phyloP scores from a whole-genome alignment of 2,113 vertebrate species.

The Romanogobio albipinnatus region DNA sequence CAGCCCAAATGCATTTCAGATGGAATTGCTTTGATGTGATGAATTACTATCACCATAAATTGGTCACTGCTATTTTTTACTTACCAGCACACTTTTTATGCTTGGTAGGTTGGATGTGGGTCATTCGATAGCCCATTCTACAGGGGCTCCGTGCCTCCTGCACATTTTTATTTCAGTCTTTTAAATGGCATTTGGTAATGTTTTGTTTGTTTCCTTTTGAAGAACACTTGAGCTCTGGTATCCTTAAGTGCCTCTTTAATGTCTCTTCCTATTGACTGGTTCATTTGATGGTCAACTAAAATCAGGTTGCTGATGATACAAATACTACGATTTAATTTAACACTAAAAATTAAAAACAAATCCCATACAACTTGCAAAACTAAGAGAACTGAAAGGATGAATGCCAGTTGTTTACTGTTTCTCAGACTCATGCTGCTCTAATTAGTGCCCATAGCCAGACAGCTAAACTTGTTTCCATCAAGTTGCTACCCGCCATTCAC shows the following conservation, averaged over 20 bases:
- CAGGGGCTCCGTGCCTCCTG: neutral
- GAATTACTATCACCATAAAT: slow-evolving; percentile 37
- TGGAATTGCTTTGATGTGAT: slow-evolving; percentile 43
- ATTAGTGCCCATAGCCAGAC: slow-evolving; percentile 17
- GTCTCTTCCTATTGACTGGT: neutral
- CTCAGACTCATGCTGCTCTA: neutral
- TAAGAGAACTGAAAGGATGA: neutral
- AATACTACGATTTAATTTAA: neutral
- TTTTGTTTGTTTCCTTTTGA: neutral
- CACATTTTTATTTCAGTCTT: neutral
- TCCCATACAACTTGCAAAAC: neutral
- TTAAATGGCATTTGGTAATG: slow-evolving; percentile 12
- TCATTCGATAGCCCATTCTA: slow-evolving; percentile 20
- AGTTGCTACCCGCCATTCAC: neutral
- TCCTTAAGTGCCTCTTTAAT: slow-evolving; percentile 31
- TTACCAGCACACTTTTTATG: slow-evolving; percentile 27
- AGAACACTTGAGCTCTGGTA: neutral
- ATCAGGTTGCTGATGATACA: neutral
- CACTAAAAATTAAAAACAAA: neutral
- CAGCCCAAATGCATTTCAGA: slow-evolving; percentile 37
- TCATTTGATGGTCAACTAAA: neutral
- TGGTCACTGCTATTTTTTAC: slow-evolving; percentile 36
- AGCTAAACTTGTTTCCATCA: neutral
- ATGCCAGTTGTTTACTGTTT: slow-evolving; percentile 8
- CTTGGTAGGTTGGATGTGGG: slow-evolving; percentile 17